Evolutionary conservation across 2,113 vertebrate species (phyloP), one percentile per base, ranked within the genome.

Genomic region (Phodopus roborovskii): DNA sequence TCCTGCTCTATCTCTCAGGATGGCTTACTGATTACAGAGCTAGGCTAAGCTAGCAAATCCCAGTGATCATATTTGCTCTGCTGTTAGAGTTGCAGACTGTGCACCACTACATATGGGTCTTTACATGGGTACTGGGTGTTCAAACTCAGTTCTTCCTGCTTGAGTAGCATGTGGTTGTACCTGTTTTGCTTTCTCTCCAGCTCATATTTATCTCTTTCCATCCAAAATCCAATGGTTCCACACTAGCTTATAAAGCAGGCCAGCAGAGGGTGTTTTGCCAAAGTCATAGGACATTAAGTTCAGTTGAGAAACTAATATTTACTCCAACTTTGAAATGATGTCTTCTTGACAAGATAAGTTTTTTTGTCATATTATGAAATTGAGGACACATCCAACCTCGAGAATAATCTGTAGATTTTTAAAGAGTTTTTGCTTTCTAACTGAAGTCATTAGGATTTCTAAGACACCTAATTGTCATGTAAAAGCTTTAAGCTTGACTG

Each of bases 401-500:
- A 7, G 24, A 50, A 79, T 95, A 16, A 81, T 71, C 45, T 7
- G 20, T 3, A 64, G 36, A 73, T 93, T 68, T 56, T 58, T 68
- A 50, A 91, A 66, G 30, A 64, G 36, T 91, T 95, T 30, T 91
- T 88, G 50, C 64, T 90, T 96, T 96, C 60, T 50, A 93, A 83
- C 36, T 88, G 39, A 3, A 89, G n/a, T 82, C 78, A 79, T 93
- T 93, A 95, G 70, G 39, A 73, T 90, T 93, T 95, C 83, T 91
- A 45, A 91, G 68, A 79, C 86, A 58, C 4, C 62, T 96, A 94
- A 94, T 94, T 92, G 82, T 74, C 79, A 74, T 75, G 48, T 79
- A 81, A 97, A 89, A 95, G 60, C 82, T 94, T 97, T 91, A 94
- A 68, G 79, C 92, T 13, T 96, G 78, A 91, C 68, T 87, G 50